phyloP scores from a whole-genome alignment of 2,888 invertebrate species.

The Drosophila melanocephala region DNA sequence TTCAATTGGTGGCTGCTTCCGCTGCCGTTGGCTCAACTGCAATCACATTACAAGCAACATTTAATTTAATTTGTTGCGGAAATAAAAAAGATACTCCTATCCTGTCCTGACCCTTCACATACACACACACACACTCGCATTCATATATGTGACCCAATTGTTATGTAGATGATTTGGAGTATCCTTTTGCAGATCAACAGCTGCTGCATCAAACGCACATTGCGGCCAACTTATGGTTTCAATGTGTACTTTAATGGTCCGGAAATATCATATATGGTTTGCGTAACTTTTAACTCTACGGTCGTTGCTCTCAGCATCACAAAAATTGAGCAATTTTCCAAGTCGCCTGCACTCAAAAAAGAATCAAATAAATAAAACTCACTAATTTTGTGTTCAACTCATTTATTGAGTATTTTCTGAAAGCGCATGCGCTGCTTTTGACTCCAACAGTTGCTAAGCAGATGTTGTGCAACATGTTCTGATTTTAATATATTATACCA shows the following conservation, averaged over 20 bases:
- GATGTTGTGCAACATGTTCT: constrained; percentile 28
- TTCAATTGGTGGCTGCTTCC: constrained; percentile 58
- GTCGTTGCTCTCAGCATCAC: constrained; percentile 45
- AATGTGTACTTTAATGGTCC: constrained; percentile 54
- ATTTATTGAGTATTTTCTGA: constrained; percentile 22
- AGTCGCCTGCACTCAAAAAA: constrained; percentile 20
- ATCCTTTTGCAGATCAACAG: constrained; percentile 25
- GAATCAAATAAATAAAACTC: constrained; percentile 8
- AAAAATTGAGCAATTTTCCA: constrained; percentile 20
- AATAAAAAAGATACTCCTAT: constrained; percentile 61
- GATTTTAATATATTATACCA: constrained; percentile 20
- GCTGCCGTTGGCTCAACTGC: constrained; percentile 56
- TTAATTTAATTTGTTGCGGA: constrained; percentile 77
- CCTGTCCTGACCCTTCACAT: not conserved
- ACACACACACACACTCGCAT: constrained; percentile 2
- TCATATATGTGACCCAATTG: not conserved
- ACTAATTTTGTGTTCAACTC: constrained; percentile 6
- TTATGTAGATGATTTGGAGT: constrained; percentile 17
- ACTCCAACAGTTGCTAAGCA: constrained; percentile 7
- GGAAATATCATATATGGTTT: constrained; percentile 53
- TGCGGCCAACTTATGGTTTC: constrained; percentile 56
- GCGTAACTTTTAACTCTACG: constrained; percentile 22
- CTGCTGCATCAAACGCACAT: constrained; percentile 35
- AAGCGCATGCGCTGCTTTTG: constrained; percentile 40
- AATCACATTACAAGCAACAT: constrained; percentile 79